Evolutionary conservation across 2,113 vertebrate genomes (phyloP), one percentile per base, ranked within the genome.

Genomic region (Dipodomys stephensi): DNA sequence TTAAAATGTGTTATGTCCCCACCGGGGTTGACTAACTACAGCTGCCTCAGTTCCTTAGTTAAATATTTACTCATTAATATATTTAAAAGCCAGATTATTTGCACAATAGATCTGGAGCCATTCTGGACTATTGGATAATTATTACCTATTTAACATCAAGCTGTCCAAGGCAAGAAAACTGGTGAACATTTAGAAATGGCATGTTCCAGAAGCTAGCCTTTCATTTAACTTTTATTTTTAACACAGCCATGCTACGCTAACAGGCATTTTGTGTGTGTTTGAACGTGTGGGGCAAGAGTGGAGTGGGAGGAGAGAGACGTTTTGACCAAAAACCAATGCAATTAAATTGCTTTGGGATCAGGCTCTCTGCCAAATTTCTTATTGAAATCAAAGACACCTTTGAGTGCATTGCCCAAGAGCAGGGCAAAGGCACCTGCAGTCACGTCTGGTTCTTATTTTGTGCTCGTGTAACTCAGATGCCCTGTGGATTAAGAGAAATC

Each of bases 401-500:
- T 93, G 93, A 95, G 92, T 73, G 88, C 27, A 57, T 92, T 94
- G 53, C n/a, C 93, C 76, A 49, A 87, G 83, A 94, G 64, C 32
- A 95, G 92, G 64, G 46, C 79, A 62, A 76, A 44, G 79, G 67
- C 94, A 97, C 78, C 94, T 96, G 67, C 81, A 96, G 92, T 88
- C 96, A 86, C 2, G 93, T 96, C 83, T 95, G 88, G 79, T 96
- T 96, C 92, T 95, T 90, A 90, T 96, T 97, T 96, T 87, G 95
- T 53, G 88, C 93, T 79, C 62, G 44, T 97, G 88, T 84, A 95
- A 95, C 88, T 94, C 95, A 96, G 95, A 98, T 67, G 87, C 80
- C 93, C 96, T 96, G 46, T 80, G 87, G 91, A 92, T 68, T 96
- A 80, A 96, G 79, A 74, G 96, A 96, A 98, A 96, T 71, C 90